Evolutionary conservation across 2,797 vertebrate genomes (phyloP), one percentile per base, ranked within the genome.

Genomic region (Pitangus sulphuratus): DNA sequence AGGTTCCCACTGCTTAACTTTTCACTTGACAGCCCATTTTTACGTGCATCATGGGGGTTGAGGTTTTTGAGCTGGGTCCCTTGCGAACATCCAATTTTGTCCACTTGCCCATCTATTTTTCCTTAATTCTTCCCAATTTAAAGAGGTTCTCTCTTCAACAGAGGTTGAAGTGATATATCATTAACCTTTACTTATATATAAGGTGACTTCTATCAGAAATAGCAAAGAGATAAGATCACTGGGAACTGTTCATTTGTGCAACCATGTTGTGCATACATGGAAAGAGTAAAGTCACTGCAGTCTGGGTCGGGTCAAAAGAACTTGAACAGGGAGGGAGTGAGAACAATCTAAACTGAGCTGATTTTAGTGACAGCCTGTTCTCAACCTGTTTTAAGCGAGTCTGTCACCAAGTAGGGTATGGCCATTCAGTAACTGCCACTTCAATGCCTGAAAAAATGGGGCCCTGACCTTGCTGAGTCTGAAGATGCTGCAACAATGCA

Each of bases 21-120:
- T 19, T 9, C n/a, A 37, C 30, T 26, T 40, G 28, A 37, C 0
- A 0, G 3, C 33, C 8, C 26, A 53, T 71, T 66, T 53, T 11
- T 39, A 50, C 15, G 1, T 40, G 11, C 20, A 3, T 56, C 18
- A 20, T 28, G 3, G 8, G 2, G 1, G 4, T 17, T 51, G 35
- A 62, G 44, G 8, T 6, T 91, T 79, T 77, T 56, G 40, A 78
- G 15, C 31, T 44, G 26, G 12, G 66, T 3, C 6, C 7, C 25
- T 54, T 12, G 4, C 4, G 28, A 84, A 3, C 7, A 11, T 66
- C 31, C 12, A 66, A 1, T 26, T 83, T 70, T 18, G 3, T 75
- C 28, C 31, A n/a, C 45, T 35, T 62, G 5, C 16, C 20, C 48
- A 37, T 53, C 11, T 37, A 13, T n/a, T 70, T 93, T 42, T 53